Base-by-base conservation (phyloP, 1,140 invertebrate species). In the Formica selysi region DNA sequence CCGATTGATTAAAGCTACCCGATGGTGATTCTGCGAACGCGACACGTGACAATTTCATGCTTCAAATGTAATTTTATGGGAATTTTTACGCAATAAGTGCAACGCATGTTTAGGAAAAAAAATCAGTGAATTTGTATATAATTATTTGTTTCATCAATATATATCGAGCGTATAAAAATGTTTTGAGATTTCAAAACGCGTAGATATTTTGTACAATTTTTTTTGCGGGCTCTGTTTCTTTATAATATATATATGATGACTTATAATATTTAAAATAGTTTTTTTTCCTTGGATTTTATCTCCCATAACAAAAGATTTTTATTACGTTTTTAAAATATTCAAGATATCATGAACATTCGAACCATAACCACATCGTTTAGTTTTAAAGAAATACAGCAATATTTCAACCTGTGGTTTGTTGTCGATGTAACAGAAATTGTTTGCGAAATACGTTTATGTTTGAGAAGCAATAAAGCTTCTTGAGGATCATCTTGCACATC, bases 1-100 rank as follows among this genome's bases (percentile, higher is more conserved):
- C 68, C 85, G 81, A 91, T 90, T 91, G 83, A 85, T 85, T 76
- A 76, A 89, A 10, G 59, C 62, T 86, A 76, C 44, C 29, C 44
- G 29, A 48, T 19, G 26, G 87, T 76, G 85, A 87, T 89, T 84
- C 57, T 38, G 36, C 32, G 74, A 57, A 87, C 76, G 78, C 70
- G 78, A 83, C 76, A 61, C 54, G 54, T 80, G 51, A 26, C 32
- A 67, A 51, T 36, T 62, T 26, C 8, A 11, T 32, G 4, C 38
- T 32, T 32, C 51, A 19, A 8, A 19, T 44, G 22, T 26, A 38
- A 13, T 78, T 1, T 29, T n/a, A 29, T 36, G 76, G 22, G 64
- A n/a, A 38, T 41, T 84, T 29, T 26, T 16, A 76, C 44, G 11
- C 44, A 13, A 51, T 29, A 19, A 36, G 10, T 6, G 13, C 19